These are phyloP conservation scores for Crax fasciolata DNA, from an alignment of 2,797 vertebrate genomes.

Conservation along the genomic window DNA sequence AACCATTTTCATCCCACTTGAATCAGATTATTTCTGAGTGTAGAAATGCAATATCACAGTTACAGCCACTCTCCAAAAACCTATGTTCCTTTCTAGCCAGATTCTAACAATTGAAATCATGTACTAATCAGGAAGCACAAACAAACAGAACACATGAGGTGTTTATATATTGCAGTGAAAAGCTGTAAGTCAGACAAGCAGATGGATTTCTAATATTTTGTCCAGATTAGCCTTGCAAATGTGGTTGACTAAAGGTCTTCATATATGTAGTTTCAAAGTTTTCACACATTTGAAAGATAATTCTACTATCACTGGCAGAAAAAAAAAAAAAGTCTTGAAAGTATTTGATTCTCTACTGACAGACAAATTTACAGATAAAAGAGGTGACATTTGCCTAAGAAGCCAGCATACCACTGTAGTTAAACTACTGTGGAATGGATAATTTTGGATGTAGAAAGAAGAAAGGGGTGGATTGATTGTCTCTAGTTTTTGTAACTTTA, in stretches of 20 bases:
- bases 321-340: not conserved
- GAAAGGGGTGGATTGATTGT: not conserved
- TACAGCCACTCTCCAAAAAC: not conserved
- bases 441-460: not conserved
- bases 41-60: not conserved
- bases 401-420: not conserved
- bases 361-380: not conserved
- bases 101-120: not conserved
- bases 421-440: not conserved
- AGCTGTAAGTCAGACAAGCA: not conserved
- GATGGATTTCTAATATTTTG: not conserved
- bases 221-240: not conserved
- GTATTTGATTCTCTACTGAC: not conserved
- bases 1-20: not conserved
- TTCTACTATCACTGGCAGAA: not conserved
- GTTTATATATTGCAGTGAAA: not conserved
- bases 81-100: not conserved
- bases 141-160: rapidly evolving
- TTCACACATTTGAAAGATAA: not conserved
- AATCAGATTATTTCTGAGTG: not conserved
- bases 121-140: not conserved
- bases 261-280: not conserved
- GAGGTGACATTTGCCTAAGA: rapidly evolving
- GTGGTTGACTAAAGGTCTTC: not conserved
- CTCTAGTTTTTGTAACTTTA: not conserved